Base-by-base conservation (phyloP, 2,113 vertebrate genomes). In the Gymnarchus niloticus region DNA sequence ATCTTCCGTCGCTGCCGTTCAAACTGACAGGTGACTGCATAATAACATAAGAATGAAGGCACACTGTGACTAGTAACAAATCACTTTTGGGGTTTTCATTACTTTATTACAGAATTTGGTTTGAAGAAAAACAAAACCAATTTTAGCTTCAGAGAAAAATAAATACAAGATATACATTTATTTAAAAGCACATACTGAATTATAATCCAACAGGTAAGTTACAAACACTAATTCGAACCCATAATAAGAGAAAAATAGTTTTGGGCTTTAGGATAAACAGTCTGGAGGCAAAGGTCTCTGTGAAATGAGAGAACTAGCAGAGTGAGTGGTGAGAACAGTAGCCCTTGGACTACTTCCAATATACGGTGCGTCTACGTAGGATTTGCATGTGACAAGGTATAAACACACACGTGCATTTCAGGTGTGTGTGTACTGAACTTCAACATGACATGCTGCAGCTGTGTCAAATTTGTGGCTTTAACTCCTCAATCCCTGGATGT, bases 61-160 rank as follows among this genome's bases (percentile, higher is more conserved):
- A 73, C 33, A 73, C 25, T 33, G 65, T 33, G 65, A 73, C 49
- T 37, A 51, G 3, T 52, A 37, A 54, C 7, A 85, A 76, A 56
- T 44, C 0, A 59, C 82, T 78, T 21, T 86, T 81, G 65, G 61
- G 9, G 57, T 87, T 87, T 89, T 56, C 57, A 89, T 90, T 87
- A 90, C 69, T 93, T 93, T 93, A 92, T 92, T 91, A 88, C 59
- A 92, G 88, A 93, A 90, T 89, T 84, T 88, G 51, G 88, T 88
- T 84, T 89, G 57, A 90, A 77, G 87, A 73, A 88, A 89, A 61
- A 87, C 56, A 59, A 90, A 89, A 88, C 90, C 49, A 86, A 88
- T 87, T 90, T 89, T 80, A 86, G 90, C 90, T 89, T 84, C 88
- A 83, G 85, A 90, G 81, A 61, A 90, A 54, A 92, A 94, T 93